phyloP scores from a whole-genome alignment of 2,113 vertebrate genomes.

The Campylorhamphus procurvoides region DNA sequence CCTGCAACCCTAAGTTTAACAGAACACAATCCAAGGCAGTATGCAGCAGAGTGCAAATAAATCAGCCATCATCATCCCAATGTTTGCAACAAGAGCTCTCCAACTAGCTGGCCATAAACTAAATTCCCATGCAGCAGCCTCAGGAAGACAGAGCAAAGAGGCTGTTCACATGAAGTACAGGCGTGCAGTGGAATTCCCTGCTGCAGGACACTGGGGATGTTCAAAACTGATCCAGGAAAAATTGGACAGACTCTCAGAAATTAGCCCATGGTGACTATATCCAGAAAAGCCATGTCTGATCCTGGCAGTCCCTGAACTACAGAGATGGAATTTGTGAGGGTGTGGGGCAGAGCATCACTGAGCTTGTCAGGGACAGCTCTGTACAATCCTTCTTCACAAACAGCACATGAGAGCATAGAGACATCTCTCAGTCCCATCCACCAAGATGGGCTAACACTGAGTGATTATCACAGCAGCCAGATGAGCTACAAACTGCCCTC shows the following conservation, averaged over 20 bases:
- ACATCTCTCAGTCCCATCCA: background rate
- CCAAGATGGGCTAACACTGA: background rate
- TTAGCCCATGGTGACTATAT: background rate
- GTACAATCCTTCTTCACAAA: fast-evolving
- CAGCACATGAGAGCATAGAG: background rate
- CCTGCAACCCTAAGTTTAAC: background rate
- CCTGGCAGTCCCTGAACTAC: background rate
- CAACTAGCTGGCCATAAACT: background rate
- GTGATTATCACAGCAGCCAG: background rate
- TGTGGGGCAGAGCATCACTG: background rate
- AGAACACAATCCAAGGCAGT: background rate
- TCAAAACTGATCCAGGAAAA: background rate
- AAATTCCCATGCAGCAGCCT: background rate
- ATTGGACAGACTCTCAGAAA: background rate
- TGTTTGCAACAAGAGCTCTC: background rate
- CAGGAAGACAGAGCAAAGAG: background rate
- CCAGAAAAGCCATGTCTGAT: background rate
- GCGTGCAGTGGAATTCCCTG: background rate
- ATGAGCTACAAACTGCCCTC: background rate
- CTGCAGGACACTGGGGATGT: background rate
- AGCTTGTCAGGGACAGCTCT: background rate
- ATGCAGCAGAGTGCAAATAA: background rate
- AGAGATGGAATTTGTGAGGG: background rate
- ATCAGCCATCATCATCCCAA: background rate
- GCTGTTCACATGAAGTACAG: background rate